Evolutionary conservation across 2,797 vertebrate genomes (phyloP), one percentile per base, ranked within the genome.

Genomic region (Lacerta agilis): DNA sequence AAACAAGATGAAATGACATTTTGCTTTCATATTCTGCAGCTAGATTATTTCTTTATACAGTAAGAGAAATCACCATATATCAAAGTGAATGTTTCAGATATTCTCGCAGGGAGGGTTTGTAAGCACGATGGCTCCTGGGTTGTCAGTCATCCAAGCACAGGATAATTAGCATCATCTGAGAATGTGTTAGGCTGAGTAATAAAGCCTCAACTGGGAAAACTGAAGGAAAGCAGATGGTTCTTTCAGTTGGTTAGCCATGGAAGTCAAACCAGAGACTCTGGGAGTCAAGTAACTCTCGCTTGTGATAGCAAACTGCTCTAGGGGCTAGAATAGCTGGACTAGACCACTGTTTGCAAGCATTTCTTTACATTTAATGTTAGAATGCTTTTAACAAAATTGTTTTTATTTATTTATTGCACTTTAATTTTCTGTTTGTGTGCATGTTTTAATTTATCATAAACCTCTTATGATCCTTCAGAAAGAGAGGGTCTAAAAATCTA

Each of bases 1-100:
- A 86, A 91, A 72, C 78, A 45, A 91, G 85, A 89, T 90, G 88
- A 92, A 91, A 82, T 81, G 83, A 91, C 93, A 20, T 88, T 88
- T 88, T 84, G 75, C 84, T 84, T 84, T 78, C 67, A 83, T 78
- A 79, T 83, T 71, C 64, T 88, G 11, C 49, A 72, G 29, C 49
- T 71, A 71, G 67, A 79, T 71, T 43, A 79, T 84, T 79, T 73
- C 75, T 84, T 87, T 79, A n/a, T 43, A 72, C 7, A 79, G 45
- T 79, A 67, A 84, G 15, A 84, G n/a, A 78, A 72, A 79, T 64
- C 58, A 76, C 55, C 64, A 73, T 69, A 84, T 67, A 84, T 84
- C 76, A 72, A 88, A 83, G 75, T 71, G 81, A 83, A 78, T 83
- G 81, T n/a, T 88, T 71, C 18, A 71, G 66, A 79, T 78, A 88